Evolutionary conservation across 2,113 vertebrate genomes (phyloP).

Genomic region (Monopterus albus): DNA sequence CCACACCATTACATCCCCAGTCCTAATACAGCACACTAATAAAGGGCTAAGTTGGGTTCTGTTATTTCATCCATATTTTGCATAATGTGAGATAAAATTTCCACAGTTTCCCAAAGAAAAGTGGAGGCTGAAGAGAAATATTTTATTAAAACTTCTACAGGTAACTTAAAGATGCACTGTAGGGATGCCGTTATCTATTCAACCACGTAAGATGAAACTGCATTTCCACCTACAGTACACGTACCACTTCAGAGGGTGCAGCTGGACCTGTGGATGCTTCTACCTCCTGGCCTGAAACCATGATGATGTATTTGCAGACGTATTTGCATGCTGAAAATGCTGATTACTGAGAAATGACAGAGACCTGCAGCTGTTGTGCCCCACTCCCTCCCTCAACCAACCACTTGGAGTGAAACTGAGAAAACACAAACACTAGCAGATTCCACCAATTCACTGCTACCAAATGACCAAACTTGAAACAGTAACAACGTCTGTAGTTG

Average conservation of each 20-base stretch:
- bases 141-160: background rate
- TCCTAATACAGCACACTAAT: no score
- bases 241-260: background rate
- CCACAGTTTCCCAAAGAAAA: no score
- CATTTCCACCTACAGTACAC: background rate
- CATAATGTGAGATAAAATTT: background rate
- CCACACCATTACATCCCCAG: no score
- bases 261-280: background rate
- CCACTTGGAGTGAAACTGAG: slow-evolving; percentile 13
- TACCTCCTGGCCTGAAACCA: background rate
- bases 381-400: slow-evolving; percentile 5
- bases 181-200: background rate
- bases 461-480: background rate
- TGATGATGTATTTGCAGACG: background rate
- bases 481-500: no score
- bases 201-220: background rate
- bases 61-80: no score
- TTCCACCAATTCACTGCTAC: background rate
- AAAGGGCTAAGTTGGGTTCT: no score
- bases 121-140: background rate
- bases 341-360: background rate
- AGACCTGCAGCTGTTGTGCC: slow-evolving; percentile 6
- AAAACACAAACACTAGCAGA: background rate
- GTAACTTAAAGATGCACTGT: no score
- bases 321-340: slow-evolving; percentile 28